Evolutionary conservation across 2,888 invertebrate genomes (phyloP).

Genomic region (Hypomecis punctinalis): DNA sequence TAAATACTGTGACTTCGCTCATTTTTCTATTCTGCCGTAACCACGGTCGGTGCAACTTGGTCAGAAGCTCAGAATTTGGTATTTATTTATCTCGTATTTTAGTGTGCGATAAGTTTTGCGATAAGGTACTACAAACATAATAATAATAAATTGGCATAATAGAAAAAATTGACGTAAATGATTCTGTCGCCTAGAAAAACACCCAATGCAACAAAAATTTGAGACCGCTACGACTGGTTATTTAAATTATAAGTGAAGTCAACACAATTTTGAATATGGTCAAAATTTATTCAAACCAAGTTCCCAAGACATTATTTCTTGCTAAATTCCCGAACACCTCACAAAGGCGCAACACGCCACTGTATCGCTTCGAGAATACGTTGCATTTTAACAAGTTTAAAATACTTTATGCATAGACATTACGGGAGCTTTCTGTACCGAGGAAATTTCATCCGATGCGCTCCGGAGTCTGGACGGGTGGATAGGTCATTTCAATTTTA

Average conservation of each 20-base stretch:
- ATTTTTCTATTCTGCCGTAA: too few relatives aligned
- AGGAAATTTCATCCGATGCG: conserved; percentile 55
- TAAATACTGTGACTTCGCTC: too few relatives aligned
- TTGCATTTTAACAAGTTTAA: conserved; percentile 83
- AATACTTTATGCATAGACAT: conserved; percentile 84
- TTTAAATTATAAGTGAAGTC: not conserved
- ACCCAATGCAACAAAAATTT: too few relatives aligned
- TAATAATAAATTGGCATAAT: too few relatives aligned
- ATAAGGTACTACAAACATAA: too few relatives aligned
- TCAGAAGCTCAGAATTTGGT: too few relatives aligned
- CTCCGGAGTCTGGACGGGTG: conserved; percentile 33
- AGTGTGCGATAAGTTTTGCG: too few relatives aligned
- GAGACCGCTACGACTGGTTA: too few relatives aligned
- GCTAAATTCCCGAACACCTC: conserved; percentile 54
- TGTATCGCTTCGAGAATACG: conserved; percentile 64
- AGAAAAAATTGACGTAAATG: too few relatives aligned
- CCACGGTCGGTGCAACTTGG: too few relatives aligned
- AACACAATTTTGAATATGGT: not conserved
- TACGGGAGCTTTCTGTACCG: conserved; percentile 67
- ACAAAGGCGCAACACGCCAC: conserved; percentile 67
- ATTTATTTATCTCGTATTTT: too few relatives aligned
- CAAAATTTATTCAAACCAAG: not conserved
- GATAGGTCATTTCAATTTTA: conserved; percentile 33
- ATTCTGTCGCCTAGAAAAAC: too few relatives aligned
- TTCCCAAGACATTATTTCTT: conserved; percentile 5